phyloP scores from a whole-genome alignment of 2,888 invertebrate species.

The Cyaniris semiargus region DNA sequence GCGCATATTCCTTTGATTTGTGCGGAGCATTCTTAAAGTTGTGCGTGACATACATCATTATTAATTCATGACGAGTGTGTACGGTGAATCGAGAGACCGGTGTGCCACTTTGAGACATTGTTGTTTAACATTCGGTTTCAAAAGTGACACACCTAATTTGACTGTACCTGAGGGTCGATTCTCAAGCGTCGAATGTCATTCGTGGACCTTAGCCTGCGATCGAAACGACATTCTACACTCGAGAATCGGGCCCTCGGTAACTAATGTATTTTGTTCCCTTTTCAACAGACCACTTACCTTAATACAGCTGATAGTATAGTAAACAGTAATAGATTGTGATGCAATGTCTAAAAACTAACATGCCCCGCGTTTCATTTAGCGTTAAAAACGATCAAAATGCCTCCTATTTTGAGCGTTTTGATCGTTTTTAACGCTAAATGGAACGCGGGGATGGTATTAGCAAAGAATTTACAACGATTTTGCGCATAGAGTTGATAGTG shows the following conservation, averaged over 20 bases:
- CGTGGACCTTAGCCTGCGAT: neutral
- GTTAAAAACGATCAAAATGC: no score
- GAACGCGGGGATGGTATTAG: no score
- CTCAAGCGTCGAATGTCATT: neutral
- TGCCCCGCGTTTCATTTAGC: no score
- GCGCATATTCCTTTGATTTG: no score
- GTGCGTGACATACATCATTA: neutral
- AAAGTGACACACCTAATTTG: neutral
- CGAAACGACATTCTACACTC: neutral
- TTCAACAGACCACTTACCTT: conserved; percentile 8
- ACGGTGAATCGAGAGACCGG: neutral
- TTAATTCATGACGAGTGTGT: neutral
- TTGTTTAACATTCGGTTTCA: neutral
- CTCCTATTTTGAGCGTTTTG: no score
- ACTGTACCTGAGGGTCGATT: neutral
- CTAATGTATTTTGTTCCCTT: neutral
- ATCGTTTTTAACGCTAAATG: no score
- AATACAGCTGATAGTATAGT: neutral
- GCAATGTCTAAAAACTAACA: neutral
- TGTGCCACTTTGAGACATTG: neutral
- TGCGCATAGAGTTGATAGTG: neutral
- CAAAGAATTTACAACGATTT: neutral
- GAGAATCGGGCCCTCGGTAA: neutral
- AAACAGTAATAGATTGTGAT: neutral
- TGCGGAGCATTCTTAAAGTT: neutral